Percentiles rank a stretch among this genome's conserved stretches.
phyloP scores from a whole-genome alignment of 2,888 invertebrate genomes.

The Drosophila bunnanda region DNA sequence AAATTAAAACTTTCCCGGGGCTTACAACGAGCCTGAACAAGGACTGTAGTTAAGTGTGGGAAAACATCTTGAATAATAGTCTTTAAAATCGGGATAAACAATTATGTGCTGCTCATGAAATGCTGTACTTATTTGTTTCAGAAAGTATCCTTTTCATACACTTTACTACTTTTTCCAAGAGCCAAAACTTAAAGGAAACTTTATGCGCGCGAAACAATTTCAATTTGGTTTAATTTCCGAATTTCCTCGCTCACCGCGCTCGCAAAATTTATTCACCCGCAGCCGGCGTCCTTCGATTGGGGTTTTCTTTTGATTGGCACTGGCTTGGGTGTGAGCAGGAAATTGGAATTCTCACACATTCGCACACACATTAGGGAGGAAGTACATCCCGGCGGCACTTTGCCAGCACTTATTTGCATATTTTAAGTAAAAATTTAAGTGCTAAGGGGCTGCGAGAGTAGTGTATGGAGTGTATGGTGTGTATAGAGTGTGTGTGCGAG shows the following conservation, averaged over 20 bases:
- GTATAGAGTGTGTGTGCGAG: conserved; percentile 3
- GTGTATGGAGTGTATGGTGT: conserved; percentile 3
- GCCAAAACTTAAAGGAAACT: conserved; percentile 37
- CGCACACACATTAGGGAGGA: conserved; percentile 40
- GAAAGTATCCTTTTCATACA: not conserved
- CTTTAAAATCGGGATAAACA: not conserved
- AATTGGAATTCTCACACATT: conserved; percentile 73
- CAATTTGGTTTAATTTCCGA: conserved; percentile 78
- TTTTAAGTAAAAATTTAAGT: conserved; percentile 72
- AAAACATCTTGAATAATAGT: not conserved
- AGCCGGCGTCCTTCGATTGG: conserved; percentile 64
- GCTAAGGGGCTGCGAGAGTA: conserved; percentile 31
- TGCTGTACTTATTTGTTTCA: not conserved
- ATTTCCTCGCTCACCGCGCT: conserved; percentile 61
- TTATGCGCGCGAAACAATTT: conserved; percentile 68
- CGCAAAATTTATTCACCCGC: conserved; percentile 59
- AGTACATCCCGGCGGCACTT: conserved; percentile 46
- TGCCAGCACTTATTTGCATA: conserved; percentile 71
- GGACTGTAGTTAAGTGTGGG: not conserved
- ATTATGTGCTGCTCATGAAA: not conserved
- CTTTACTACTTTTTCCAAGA: not conserved
- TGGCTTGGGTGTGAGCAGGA: conserved; percentile 56
- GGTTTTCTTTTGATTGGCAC: conserved; percentile 78
- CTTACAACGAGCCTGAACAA: conserved; percentile 14
- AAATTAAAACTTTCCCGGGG: conserved; percentile 52